A percentile compares a stretch with the other conserved stretches of the same genome.
Evolutionary conservation across 2,888 invertebrate genomes (phyloP).

Genomic region (Lissonota sp.): DNA sequence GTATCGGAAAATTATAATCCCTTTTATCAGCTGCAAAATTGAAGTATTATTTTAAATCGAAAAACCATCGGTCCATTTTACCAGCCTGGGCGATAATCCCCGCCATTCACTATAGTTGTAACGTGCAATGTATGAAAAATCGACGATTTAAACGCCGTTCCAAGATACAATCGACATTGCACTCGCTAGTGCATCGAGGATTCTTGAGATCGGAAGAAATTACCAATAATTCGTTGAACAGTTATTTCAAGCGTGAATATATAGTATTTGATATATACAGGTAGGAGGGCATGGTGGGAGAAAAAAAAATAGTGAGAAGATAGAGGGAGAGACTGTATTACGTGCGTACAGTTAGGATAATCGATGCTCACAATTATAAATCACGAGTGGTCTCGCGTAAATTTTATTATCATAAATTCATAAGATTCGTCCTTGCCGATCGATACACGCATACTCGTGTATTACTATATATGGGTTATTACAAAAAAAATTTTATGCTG

Average conservation of each 20-base stretch:
- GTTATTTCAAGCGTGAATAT: conserved; percentile 54
- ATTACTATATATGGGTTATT: too few species aligned
- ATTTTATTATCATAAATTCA: conserved; percentile 57
- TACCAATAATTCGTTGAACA: conserved; percentile 61
- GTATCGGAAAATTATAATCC: too few species aligned
- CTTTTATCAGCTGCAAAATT: too few species aligned
- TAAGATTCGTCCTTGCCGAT: conserved; percentile 63
- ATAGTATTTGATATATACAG: conserved; percentile 7
- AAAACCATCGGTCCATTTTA: too few species aligned
- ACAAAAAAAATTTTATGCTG: too few species aligned
- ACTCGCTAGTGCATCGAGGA: conserved; percentile 40
- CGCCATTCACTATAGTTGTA: too few species aligned
- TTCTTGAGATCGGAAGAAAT: conserved; percentile 44
- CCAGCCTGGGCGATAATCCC: too few species aligned
- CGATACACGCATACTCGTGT: conserved; percentile 2
- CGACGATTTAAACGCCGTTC: conserved; percentile 38
- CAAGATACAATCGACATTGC: conserved; percentile 45
- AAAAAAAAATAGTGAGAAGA: conserved; percentile 5
- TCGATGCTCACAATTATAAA: conserved; percentile 60
- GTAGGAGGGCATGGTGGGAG: background rate
- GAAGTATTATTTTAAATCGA: too few species aligned
- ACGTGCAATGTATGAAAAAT: conserved; percentile 34
- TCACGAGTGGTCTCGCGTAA: conserved; percentile 44
- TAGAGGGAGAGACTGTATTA: conserved; percentile 29
- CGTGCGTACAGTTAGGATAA: conserved; percentile 60